Percentiles rank a stretch among this genome's conserved stretches.
These are phyloP conservation scores for Campoletis sonorensis DNA, from an alignment of 1,140 invertebrate species.

Conservation along the genomic window DNA sequence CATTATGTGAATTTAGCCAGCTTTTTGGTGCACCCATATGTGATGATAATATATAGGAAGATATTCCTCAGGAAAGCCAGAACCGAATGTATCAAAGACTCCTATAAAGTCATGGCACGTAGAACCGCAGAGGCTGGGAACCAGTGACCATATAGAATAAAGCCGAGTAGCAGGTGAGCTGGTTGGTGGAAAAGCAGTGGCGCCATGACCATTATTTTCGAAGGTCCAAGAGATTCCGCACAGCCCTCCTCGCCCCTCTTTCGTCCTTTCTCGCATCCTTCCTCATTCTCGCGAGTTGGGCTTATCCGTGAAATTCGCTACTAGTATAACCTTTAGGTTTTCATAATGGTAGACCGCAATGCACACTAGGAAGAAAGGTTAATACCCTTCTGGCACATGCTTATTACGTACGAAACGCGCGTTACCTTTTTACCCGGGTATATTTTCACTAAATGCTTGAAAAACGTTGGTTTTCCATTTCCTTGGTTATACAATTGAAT, in stretches of 20 bases:
- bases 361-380: neutral
- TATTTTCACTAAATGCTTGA: neutral
- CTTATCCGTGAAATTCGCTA: conserved; percentile 3
- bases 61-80: conserved; percentile 1
- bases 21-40: neutral
- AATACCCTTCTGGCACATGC: conserved; percentile 11
- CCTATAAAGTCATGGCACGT: conserved; percentile 34
- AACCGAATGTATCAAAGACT: conserved; percentile 16
- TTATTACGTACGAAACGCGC: neutral
- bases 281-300: neutral
- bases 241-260: neutral
- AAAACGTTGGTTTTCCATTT: neutral
- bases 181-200: neutral
- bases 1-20: neutral
- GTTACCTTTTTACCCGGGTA: neutral
- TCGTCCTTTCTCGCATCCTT: too few species aligned
- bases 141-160: conserved; percentile 31
- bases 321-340: conserved; percentile 24
- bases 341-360: neutral
- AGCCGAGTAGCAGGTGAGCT: neutral
- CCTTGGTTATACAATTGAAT: neutral
- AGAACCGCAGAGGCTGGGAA: conserved; percentile 29
- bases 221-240: neutral
- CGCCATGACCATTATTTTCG: neutral
- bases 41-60: neutral